These are phyloP conservation scores for Diabrotica balteata DNA, from an alignment of 2,888 invertebrate species.

Conservation along the genomic window DNA sequence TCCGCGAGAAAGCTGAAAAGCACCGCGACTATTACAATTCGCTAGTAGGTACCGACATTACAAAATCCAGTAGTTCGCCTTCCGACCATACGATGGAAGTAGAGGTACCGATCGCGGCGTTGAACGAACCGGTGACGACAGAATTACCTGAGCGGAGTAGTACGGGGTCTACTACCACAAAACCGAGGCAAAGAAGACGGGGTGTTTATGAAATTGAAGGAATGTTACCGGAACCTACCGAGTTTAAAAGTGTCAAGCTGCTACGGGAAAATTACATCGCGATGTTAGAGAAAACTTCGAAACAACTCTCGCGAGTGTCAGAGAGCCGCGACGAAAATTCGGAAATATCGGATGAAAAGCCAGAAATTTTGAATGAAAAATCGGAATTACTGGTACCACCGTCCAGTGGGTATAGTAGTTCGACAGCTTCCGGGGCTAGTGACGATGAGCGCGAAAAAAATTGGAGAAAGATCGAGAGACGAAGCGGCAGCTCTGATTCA, in stretches of 20 bases:
- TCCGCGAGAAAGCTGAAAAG: conserved; percentile 52
- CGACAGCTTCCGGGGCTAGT: conserved; percentile 54
- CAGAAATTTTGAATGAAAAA: conserved; percentile 22
- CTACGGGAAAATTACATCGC: conserved; percentile 53
- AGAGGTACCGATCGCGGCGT: conserved; percentile 21
- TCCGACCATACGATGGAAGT: conserved; percentile 44
- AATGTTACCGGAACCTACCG: conserved; percentile 35
- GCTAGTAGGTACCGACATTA: conserved; percentile 39
- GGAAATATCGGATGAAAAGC: conserved; percentile 6
- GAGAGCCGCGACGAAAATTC: conserved; percentile 3
- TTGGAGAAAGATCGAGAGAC: conserved; percentile 50
- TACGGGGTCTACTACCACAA: conserved; percentile 31
- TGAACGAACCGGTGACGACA: neutral
- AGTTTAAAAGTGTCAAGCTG: conserved; percentile 54
- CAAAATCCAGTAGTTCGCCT: conserved; percentile 23
- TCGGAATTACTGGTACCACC: conserved; percentile 50
- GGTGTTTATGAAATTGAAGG: conserved; percentile 52
- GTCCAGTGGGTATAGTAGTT: conserved; percentile 57
- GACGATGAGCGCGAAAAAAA: conserved; percentile 54
- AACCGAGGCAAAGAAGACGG: conserved; percentile 51
- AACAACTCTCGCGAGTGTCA: conserved; percentile 35
- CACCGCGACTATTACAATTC: conserved; percentile 52
- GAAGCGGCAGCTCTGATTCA: conserved; percentile 63
- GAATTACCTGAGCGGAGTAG: conserved; percentile 36
- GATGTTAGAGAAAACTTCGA: conserved; percentile 52